Base-by-base conservation (phyloP, 2,888 invertebrate genomes). In the Panzeria rudis region DNA sequence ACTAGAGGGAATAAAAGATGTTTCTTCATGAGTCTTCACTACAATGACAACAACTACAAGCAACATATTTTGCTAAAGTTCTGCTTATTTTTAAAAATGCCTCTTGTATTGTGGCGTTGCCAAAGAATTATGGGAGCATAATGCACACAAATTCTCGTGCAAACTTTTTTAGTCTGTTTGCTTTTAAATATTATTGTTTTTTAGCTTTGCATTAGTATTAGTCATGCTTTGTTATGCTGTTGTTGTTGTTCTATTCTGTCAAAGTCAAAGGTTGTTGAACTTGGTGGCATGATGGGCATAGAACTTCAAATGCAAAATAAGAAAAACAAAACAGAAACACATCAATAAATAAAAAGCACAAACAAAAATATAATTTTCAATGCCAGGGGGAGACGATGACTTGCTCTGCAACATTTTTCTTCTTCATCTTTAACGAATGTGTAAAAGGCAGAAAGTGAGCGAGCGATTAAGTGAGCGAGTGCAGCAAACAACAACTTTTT, bases 181-280 rank as follows among this genome's bases (percentile, higher is more conserved):
- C 25, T 68, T 32, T 17, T 2, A 50, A 50, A 50, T 50, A 20
- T 9, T 79, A 35, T 54, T 71, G 29, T 47, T 75, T 64, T n/a
- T 54, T 73, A 13, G 38, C 64, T 62, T 64, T 79, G 71, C 62
- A 41, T 41, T 68, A 44, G 73, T 83, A 62, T 79, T 83, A 73
- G 82, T 82, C 71, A 56, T 68, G 61, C 59, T 66, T 72, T 59
- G 41, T 13, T 17, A 52, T 73, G 52, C 47, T 75, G 15, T 69
- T 85, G 54, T 9, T 71, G 76, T 66, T 71, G 20, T 56, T 79
- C 38, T 75, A 75, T 64, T 73, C 83, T 64, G 83, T 86, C 87
- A 88, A 86, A 90, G 90, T 89, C 91, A 91, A 89, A 90, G 91
- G 91, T 89, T 88, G 78, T 89, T 90, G 91, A 91, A 91, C 90